Percentiles rank a stretch among this genome's conserved stretches.
Evolutionary conservation across 2,888 invertebrate species (phyloP).

Genomic region (Sussaba pulchella): DNA sequence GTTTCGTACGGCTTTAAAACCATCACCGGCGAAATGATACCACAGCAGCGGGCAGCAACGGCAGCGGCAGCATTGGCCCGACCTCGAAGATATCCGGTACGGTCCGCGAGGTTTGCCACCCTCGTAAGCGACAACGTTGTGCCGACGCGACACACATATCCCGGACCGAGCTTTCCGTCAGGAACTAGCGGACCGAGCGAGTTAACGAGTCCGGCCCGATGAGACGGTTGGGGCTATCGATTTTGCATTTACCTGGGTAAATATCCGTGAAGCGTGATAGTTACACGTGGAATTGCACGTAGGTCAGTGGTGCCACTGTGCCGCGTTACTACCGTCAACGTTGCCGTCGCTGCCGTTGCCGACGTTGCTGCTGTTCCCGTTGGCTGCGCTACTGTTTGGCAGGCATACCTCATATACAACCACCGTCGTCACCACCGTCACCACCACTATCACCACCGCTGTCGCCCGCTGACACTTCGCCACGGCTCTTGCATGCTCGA

Average conservation of each 20-base stretch:
- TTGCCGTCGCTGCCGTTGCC: conserved; percentile 1
- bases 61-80: conserved; percentile 29
- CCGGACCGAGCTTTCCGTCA: conserved; percentile 38
- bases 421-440: too few species aligned
- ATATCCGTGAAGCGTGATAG: conserved; percentile 82
- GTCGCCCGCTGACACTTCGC: conserved; percentile 55
- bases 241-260: conserved; percentile 82
- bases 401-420: conserved; percentile 27
- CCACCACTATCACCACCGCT: too few species aligned
- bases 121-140: conserved; percentile 40
- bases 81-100: conserved; percentile 75
- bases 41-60: too few species aligned
- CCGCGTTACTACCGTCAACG: conserved; percentile 20
- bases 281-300: conserved; percentile 80
- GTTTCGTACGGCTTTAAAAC: too few species aligned
- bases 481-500: conserved; percentile 46
- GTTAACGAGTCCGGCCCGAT: conserved; percentile 61
- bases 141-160: conserved; percentile 25
- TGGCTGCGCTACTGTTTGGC: conserved; percentile 23
- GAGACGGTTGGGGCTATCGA: conserved; percentile 78
- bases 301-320: conserved; percentile 56
- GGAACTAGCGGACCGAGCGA: conserved; percentile 51
- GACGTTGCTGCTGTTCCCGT: conserved; percentile 39
- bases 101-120: conserved; percentile 58
- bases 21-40: too few species aligned